A percentile compares a stretch with the other conserved stretches of the same genome.
Conservation (phyloP, 2,888 invertebrate genomes). For the Sepiola atlantica region DNA sequence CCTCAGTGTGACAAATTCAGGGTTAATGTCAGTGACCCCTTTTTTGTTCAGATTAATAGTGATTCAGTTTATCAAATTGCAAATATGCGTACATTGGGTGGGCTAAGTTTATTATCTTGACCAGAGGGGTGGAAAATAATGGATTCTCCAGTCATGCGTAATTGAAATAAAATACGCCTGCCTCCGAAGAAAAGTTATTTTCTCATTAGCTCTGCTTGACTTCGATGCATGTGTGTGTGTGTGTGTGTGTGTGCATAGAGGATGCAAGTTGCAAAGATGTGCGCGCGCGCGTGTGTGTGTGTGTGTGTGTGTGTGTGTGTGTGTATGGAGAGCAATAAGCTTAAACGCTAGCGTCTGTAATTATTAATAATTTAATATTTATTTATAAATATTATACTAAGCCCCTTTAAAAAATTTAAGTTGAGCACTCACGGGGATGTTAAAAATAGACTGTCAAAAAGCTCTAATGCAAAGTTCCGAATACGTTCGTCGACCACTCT, state of each 20-base stretch:
- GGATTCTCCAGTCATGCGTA: neutral
- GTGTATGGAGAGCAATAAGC: too few relatives aligned
- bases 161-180: neutral
- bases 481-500: too few relatives aligned
- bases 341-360: too few relatives aligned
- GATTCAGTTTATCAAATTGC: conserved; percentile 14
- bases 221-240: neutral
- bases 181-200: neutral
- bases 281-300: neutral
- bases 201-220: neutral
- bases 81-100: neutral
- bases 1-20: neutral
- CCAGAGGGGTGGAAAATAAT: neutral
- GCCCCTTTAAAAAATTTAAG: too few relatives aligned
- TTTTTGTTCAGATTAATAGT: neutral
- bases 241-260: neutral
- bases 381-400: too few relatives aligned
- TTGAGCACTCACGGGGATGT: too few relatives aligned
- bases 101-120: neutral
- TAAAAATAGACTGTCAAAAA: too few relatives aligned
- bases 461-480: too few relatives aligned
- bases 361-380: too few relatives aligned
- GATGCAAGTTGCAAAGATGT: too few relatives aligned
- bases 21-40: neutral
- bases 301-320: too few relatives aligned